phyloP scores from a whole-genome alignment of 2,113 vertebrate genomes.

The Hippolais icterina region DNA sequence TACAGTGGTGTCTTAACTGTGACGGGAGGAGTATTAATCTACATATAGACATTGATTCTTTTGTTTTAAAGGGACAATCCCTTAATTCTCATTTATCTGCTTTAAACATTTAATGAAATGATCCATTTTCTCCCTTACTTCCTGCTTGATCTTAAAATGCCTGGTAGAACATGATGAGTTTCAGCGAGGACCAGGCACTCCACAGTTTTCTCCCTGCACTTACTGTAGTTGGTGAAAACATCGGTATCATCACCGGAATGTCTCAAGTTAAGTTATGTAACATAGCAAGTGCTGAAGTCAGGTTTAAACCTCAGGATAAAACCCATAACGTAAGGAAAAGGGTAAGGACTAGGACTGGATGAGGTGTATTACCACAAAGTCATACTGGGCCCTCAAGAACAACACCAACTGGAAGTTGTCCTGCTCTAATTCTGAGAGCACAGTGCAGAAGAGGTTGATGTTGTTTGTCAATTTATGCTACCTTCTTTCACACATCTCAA shows the following conservation, averaged over 20 bases:
- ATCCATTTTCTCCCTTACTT: not conserved
- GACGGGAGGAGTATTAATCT: not conserved
- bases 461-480: not conserved
- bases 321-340: not conserved
- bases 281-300: not conserved
- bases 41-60: not conserved
- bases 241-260: not conserved
- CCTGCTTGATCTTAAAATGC: not conserved
- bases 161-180: not conserved
- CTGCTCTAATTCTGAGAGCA: not conserved
- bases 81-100: not conserved
- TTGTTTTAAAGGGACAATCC: not conserved
- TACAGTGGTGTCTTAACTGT: not conserved
- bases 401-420: not conserved
- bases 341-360: not conserved
- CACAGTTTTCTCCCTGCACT: not conserved
- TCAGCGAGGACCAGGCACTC: not conserved
- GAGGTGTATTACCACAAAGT: not conserved
- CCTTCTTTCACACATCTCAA: not conserved
- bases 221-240: not conserved
- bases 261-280: not conserved
- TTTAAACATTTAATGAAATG: not conserved
- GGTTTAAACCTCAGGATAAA: not conserved
- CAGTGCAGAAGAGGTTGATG: not conserved
- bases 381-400: not conserved